phyloP scores from a whole-genome alignment of 2,113 vertebrate genomes.

The Syngnathoides biaculeatus region DNA sequence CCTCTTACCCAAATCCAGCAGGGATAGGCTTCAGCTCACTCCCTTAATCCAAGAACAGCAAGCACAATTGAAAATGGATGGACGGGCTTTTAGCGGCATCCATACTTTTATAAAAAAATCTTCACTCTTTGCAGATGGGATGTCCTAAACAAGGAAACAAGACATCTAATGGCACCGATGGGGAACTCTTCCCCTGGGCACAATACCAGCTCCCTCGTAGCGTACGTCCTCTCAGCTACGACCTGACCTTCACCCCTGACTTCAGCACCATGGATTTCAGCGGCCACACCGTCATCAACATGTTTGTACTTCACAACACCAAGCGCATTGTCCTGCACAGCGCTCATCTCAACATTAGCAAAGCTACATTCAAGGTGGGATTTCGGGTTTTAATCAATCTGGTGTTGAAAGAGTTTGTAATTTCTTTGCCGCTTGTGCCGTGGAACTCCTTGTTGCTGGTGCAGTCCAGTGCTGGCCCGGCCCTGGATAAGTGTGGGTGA shows the following conservation, averaged over 20 bases:
- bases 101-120: background rate
- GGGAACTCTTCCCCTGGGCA: conserved; percentile 87
- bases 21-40: too few species aligned
- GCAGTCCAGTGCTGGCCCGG: background rate
- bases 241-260: conserved; percentile 81
- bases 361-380: conserved; percentile 63
- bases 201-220: conserved; percentile 78
- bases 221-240: conserved; percentile 81
- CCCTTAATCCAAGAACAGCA: too few species aligned
- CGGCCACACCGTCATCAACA: conserved; percentile 77
- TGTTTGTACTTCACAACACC: conserved; percentile 74
- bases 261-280: conserved; percentile 79
- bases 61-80: background rate
- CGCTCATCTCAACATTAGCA: conserved; percentile 80
- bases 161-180: conserved; percentile 77
- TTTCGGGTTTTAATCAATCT: background rate
- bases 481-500: background rate
- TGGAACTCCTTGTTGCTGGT: background rate
- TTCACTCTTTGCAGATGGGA: conserved; percentile 63
- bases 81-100: background rate
- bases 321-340: conserved; percentile 84
- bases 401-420: background rate
- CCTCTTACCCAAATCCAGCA: too few species aligned
- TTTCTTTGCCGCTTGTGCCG: background rate
- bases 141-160: conserved; percentile 77